Base-by-base conservation (phyloP, 2,888 invertebrate species). In the Spialia ferax region DNA sequence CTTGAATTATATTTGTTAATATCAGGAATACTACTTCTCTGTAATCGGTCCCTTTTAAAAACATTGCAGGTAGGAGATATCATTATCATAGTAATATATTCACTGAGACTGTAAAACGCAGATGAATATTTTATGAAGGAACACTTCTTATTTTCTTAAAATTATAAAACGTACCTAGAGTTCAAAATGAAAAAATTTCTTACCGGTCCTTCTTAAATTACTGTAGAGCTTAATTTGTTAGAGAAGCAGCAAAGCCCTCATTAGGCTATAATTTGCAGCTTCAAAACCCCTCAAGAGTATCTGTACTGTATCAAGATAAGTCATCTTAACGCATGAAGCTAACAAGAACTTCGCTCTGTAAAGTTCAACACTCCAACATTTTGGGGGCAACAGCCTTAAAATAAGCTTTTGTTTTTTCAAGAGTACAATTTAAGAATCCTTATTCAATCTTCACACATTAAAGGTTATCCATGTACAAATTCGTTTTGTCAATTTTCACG, bases 341-440 rank as follows among this genome's bases (percentile, higher is more conserved):
- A 55, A 38, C 52, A 63, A 29, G 38, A 45, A 18, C 23, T 63
- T 42, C 29, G 63, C 56, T 48, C 29, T 48, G 38, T 56, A 45
- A 45, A 11, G 63, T 56, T 63, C 63, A 63, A 56, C 55, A 56
- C 29, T 29, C 55, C 22, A 7, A 26, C 29, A 22, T 42, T 32
- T 15, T 26, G 8, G 26, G 63, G 5, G 63, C 55, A 42, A 38
- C 45, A 35, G 26, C 63, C 42, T 45, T 7, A 29, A 18, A 26
- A 20, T 20, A 20, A 63, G 45, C 63, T 63, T 63, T 63, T 48
- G 55, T 45, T 63, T 56, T 54, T 63, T 45, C 20, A 61, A 13
- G 42, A 55, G n/a, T 10, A 10, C 32, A 18, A 1, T 45, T 18
- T 10, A 7, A 5, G 29, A 29, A 29, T 7, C 29, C 8, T 29